Percentiles rank a stretch among this genome's conserved stretches.
Conservation (phyloP, 2,888 invertebrate genomes). For the Cetonia aurata region DNA sequence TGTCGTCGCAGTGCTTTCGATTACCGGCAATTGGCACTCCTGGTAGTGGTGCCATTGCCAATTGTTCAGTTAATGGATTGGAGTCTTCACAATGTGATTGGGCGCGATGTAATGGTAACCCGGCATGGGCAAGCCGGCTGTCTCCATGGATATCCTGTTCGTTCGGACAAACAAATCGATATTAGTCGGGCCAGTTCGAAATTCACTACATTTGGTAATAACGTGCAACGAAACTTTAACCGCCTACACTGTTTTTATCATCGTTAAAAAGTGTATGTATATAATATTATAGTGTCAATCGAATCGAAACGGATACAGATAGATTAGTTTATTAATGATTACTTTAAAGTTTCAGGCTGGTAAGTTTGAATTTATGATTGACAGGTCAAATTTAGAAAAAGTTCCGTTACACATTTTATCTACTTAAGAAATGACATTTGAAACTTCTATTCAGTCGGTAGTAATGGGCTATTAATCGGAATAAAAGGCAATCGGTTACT, state of each 20-base stretch:
- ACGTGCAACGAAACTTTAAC: slow-evolving; percentile 11
- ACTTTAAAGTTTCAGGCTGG: too few relatives aligned
- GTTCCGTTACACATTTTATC: too few relatives aligned
- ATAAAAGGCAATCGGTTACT: too few relatives aligned
- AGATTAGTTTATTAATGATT: too few relatives aligned
- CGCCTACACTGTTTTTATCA: too few relatives aligned
- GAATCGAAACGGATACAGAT: too few relatives aligned
- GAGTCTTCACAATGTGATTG: slow-evolving; percentile 92
- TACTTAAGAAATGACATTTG: too few relatives aligned
- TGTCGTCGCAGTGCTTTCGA: slow-evolving; percentile 49
- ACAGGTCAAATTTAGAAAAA: too few relatives aligned
- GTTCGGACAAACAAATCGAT: slow-evolving; percentile 60
- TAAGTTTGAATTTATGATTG: not conserved
- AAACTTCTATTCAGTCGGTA: too few relatives aligned
- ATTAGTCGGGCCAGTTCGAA: not conserved
- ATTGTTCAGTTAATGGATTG: slow-evolving; percentile 79
- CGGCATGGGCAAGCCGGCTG: slow-evolving; percentile 90
- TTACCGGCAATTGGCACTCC: slow-evolving; percentile 62
- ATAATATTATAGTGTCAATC: too few relatives aligned
- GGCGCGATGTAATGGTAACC: slow-evolving; percentile 94
- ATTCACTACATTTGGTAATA: not conserved
- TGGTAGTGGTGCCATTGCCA: slow-evolving; percentile 58
- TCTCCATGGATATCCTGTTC: slow-evolving; percentile 94
- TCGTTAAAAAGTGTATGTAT: too few relatives aligned
- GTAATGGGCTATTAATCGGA: too few relatives aligned